phyloP scores from a whole-genome alignment of 1,140 invertebrate genomes.

The Leptinotarsa defecta region DNA sequence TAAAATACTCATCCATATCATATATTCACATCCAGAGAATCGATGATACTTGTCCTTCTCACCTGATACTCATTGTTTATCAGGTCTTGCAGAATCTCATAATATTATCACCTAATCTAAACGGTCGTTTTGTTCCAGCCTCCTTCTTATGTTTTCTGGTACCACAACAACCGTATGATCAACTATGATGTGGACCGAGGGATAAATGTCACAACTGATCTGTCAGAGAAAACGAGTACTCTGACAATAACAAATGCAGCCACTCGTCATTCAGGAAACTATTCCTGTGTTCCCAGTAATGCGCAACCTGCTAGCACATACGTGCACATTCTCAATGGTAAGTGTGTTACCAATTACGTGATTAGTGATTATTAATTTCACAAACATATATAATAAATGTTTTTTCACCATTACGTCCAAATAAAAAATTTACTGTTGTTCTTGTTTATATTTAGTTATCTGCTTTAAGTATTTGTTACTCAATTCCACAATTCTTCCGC shows the following conservation, averaged over 20 bases:
- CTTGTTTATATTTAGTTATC: too few species aligned
- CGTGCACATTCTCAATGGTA: conserved; percentile 86
- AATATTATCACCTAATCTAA: neutral
- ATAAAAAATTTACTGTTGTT: too few species aligned
- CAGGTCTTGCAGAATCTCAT: neutral
- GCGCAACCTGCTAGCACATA: conserved; percentile 81
- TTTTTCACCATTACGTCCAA: too few species aligned
- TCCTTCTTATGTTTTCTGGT: conserved; percentile 74
- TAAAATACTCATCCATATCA: too few species aligned
- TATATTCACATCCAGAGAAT: too few species aligned
- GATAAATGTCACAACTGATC: conserved; percentile 78
- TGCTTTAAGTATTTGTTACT: too few species aligned
- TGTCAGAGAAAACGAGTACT: conserved; percentile 62
- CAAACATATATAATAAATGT: too few species aligned
- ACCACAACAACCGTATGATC: conserved; percentile 87
- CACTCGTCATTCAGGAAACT: conserved; percentile 81
- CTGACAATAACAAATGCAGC: conserved; percentile 70
- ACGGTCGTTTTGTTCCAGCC: conserved; percentile 55
- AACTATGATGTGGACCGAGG: conserved; percentile 85
- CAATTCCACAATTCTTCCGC: too few species aligned
- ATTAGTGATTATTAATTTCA: too few species aligned
- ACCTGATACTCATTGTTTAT: neutral
- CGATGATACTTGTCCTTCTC: neutral
- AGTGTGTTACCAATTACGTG: conserved; percentile 35
- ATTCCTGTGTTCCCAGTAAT: conserved; percentile 85